Evolutionary conservation across 64 coral and sea anemone genomes (phyloP), one percentile per base, ranked within the genome.

Genomic region (Acropora yongei): DNA sequence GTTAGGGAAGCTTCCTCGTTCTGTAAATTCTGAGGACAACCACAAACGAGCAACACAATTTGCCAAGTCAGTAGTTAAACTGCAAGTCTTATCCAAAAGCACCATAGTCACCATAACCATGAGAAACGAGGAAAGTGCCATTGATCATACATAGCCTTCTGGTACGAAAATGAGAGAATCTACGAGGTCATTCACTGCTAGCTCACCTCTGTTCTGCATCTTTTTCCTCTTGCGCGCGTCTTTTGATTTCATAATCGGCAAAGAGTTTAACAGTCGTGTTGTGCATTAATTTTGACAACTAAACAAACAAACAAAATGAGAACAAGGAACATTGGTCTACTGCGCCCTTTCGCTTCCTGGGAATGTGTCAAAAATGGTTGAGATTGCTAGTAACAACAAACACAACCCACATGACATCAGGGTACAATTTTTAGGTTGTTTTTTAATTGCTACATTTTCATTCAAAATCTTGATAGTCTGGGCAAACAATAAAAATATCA

Each of bases 201-300:
- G 20, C 30, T 79, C 82, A 83, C 79, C 93, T 89, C 50, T 80
- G n/a, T 41, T 93, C 92, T 9, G 85, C 78, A 53, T 93, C 87
- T 77, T 95, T 98, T 11, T 95, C 88, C 79, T 98, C 97, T 77
- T 89, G 86, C 60, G 94, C 89, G 74, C 92, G 78, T 85, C 94
- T 96, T n/a, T 95, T 98, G 7, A 98, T 75, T 75, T 98, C 97
- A 81, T 98, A 96, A 77, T 98, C 97, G 48, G 97, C 97, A 87
- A 98, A 98, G 14, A 98, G 87, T 60, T 98, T 98, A 10, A 95
- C 91, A 18, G 97, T 98, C 9, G 90, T 95, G 49, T 91, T 79
- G 69, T 93, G 91, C 8, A 95, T 76, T 65, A 98, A 61, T 77
- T 96, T 98, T 58, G 73, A 71, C 74, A 90, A 98, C 97, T 98